Percentiles rank a stretch among this genome's conserved stretches.
phyloP scores from a whole-genome alignment of 2,797 vertebrate genomes.

The Chelon auratus region DNA sequence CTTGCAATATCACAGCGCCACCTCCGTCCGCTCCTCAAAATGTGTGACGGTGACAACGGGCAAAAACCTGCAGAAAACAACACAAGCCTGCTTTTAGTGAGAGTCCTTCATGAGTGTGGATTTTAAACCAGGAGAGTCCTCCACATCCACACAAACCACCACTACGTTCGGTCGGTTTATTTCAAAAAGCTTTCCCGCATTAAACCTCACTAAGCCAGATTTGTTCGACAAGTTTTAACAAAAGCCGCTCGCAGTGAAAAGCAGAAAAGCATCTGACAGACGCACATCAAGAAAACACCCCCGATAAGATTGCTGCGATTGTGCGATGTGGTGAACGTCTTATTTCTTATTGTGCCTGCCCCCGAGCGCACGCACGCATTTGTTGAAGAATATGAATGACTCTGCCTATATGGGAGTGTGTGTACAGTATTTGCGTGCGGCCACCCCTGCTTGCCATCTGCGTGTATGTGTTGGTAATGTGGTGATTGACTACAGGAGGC shows the following conservation, averaged over 20 bases:
- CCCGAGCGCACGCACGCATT: not conserved
- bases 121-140: not conserved
- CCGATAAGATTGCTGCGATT: slow-evolving; percentile 28
- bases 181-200: slow-evolving; percentile 1
- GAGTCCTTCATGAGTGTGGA: not conserved
- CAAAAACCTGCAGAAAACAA: slow-evolving; percentile 7
- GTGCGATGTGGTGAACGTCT: not conserved
- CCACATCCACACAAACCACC: not conserved
- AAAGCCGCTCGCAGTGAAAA: slow-evolving; percentile 6
- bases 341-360: slow-evolving; percentile 5
- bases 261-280: slow-evolving; percentile 38
- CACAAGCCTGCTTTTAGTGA: not conserved
- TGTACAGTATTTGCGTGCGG: slow-evolving; percentile 28
- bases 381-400: slow-evolving; percentile 12
- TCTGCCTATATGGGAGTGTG: not conserved
- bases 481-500: slow-evolving; percentile 61
- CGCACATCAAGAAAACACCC: slow-evolving; percentile 33
- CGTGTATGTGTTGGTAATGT: slow-evolving; percentile 50
- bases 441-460: slow-evolving; percentile 47
- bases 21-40: slow-evolving; percentile 17
- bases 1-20: slow-evolving; percentile 13
- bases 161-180: slow-evolving; percentile 11
- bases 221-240: slow-evolving; percentile 28
- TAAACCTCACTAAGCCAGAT: not conserved
- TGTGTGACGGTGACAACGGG: slow-evolving; percentile 2